Base-by-base conservation (phyloP, 2,797 vertebrate genomes). In the Eutrigla gurnardus region DNA sequence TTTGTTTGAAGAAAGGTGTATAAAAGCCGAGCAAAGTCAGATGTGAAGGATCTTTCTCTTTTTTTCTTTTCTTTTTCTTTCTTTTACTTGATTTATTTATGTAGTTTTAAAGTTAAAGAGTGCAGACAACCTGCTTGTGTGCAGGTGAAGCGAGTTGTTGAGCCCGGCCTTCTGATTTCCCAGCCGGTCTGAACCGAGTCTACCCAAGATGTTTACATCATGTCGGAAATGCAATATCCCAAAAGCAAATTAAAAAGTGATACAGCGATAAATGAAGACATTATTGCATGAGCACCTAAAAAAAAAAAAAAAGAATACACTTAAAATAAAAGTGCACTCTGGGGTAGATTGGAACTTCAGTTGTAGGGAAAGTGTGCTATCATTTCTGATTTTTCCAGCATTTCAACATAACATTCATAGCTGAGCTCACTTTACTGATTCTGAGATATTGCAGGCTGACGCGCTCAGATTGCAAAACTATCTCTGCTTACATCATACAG, bases 381-480 rank as follows among this genome's bases (percentile, higher is more conserved):
- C 17, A 32, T 10, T 17, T 64, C 12, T 69, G 17, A 25, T 25
- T 64, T 54, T 40, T 55, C 40, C 18, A 17, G 37, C 50, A 8
- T 9, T 43, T 64, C 4, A 58, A 33, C 50, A 0, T 32, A 55
- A 49, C 36, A 35, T 76, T 58, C 46, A 37, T 4, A 65, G 17
- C 35, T 65, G 33, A 53, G 32, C 49, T 71, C 39, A 7, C 9
- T 42, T 73, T 4, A 43, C 10, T 37, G 8, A 65, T 12, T 74
- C 52, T 46, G n/a, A 50, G 14, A 70, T 60, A 12, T 47, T 74
- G 70, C 71, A 74, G n/a, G 35, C 40, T 43, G 57, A 17, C 14
- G 62, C 10, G 18, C 36, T 46, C 52, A 7, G 25, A 75, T 69
- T 84, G 70, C 58, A 59, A 53, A 68, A 50, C 25, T 54, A 74